Conservation (phyloP, 2,797 vertebrate species). For the Silurus aristotelis region DNA sequence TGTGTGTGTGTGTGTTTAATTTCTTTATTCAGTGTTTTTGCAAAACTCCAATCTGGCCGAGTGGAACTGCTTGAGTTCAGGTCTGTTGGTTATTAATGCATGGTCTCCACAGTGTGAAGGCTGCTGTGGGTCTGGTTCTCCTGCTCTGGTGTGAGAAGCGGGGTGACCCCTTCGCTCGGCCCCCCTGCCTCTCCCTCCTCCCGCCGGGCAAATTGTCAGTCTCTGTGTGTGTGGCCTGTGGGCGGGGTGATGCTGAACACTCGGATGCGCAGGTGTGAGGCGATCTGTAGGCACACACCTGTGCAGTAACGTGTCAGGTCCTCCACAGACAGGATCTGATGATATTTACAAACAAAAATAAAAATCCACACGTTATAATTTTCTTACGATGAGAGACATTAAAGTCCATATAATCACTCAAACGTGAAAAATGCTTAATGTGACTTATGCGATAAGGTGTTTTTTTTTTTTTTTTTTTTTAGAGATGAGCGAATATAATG, state of each 20-base stretch:
- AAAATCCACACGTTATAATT: too few species aligned
- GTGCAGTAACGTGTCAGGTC: conserved; percentile 91
- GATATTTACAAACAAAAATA: conserved; percentile 12
- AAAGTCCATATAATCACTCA: too few species aligned
- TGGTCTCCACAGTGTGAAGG: conserved; percentile 75
- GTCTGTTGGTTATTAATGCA: conserved; percentile 61
- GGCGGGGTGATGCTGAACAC: conserved; percentile 90
- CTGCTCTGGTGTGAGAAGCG: conserved; percentile 79
- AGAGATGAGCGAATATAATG: too few species aligned
- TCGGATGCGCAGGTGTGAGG: conserved; percentile 87
- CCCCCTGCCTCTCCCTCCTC: conserved; percentile 74
- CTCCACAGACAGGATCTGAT: conserved; percentile 85
- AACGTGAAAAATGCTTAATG: too few species aligned
- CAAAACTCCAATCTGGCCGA: conserved; percentile 24
- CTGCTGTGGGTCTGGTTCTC: conserved; percentile 68
- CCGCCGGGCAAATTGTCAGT: conserved; percentile 89
- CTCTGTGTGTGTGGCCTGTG: conserved; percentile 78
- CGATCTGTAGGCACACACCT: conserved; percentile 91
- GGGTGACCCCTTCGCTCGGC: conserved; percentile 65
- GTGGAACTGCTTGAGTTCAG: conserved; percentile 7
- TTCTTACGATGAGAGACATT: too few species aligned
- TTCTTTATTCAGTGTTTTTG: conserved; percentile 32
- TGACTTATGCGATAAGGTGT: too few species aligned
- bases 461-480: too few species aligned
- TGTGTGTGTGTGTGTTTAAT: neutral